Conservation (phyloP, 2,888 invertebrate genomes). For the Selenia dentaria region DNA sequence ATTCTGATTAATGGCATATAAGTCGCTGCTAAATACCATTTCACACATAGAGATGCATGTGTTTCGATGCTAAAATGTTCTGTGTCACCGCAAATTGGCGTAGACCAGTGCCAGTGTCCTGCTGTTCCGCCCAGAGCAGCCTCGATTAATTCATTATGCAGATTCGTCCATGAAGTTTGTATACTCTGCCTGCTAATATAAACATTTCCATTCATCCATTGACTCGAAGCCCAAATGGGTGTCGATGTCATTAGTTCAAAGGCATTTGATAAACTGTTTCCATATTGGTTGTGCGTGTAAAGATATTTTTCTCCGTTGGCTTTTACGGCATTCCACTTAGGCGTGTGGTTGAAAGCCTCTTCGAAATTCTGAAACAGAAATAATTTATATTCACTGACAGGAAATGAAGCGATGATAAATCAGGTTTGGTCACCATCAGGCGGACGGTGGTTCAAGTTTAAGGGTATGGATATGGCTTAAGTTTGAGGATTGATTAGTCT, state of each 20-base stretch:
- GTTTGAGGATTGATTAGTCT: too few relatives aligned
- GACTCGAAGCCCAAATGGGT: constrained; percentile 56
- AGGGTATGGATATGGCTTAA: too few relatives aligned
- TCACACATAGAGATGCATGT: constrained; percentile 82
- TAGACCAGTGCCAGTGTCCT: constrained; percentile 76
- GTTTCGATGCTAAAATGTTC: constrained; percentile 56
- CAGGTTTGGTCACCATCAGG: too few relatives aligned
- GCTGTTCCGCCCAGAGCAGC: constrained; percentile 78
- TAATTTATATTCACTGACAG: constrained; percentile 1
- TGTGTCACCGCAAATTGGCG: constrained; percentile 85
- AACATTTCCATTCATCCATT: constrained; percentile 58
- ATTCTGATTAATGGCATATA: constrained; percentile 86
- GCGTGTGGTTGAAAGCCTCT: constrained; percentile 70
- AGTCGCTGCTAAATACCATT: constrained; percentile 88
- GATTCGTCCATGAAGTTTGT: constrained; percentile 83
- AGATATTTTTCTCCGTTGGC: constrained; percentile 57
- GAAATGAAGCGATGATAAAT: too few relatives aligned
- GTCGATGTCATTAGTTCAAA: constrained; percentile 46
- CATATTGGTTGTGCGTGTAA: constrained; percentile 84
- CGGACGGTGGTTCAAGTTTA: too few relatives aligned
- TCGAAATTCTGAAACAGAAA: constrained; percentile 61
- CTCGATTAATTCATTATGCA: constrained; percentile 76
- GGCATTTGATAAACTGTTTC: constrained; percentile 67
- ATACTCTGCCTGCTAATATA: constrained; percentile 78
- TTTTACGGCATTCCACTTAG: constrained; percentile 76